Base-by-base conservation (phyloP, 2,888 invertebrate genomes). In the Eucriotettix oculatus region DNA sequence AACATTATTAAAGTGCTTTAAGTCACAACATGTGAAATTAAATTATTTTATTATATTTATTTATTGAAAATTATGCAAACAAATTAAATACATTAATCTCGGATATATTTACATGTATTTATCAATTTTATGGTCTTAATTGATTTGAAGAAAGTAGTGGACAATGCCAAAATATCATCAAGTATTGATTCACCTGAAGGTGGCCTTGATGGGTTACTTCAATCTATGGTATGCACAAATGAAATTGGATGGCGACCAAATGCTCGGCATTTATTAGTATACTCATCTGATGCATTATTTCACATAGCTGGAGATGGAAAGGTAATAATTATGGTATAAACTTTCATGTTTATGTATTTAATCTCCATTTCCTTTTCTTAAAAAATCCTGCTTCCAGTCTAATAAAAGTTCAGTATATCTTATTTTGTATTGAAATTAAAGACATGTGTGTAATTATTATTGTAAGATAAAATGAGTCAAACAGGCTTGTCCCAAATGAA, bases 271-370 rank as follows among this genome's bases (percentile, higher is more conserved):
- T 74, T 82, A 69, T 67, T 82, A 56, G 76, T 82, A 11, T 79
- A 80, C 66, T 80, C 82, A 1, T 81, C 81, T 9, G 82, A 82
- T 69, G 80, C 80, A 54, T 76, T 78, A 10, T 82, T 81, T 69
- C 82, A 82, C 70, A 78, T 77, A 67, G 82, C 82, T 61, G 82
- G 82, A 41, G 82, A 82, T 69, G 82, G 82, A 66, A 78, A 79
- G 73, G 78, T 80, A 78, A 68, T 71, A 11, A 48, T 12, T 2
- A 2, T 3, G 12, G 44, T 2, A n/a, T 48, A 48, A 11, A 9
- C 48, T 48, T 56, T 9, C 14, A 52, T 17, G n/a, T 53, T 12
- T 17, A 40, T 53, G 10, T 54, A n/a, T n/a, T 54, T 29, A 41
- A 29, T 41, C 2, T 5, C 16, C 16, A 14, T 52, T 10, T 41